Evolutionary conservation across 2,797 vertebrate species (phyloP).

Genomic region (Periophthalmus magnuspinnatus): DNA sequence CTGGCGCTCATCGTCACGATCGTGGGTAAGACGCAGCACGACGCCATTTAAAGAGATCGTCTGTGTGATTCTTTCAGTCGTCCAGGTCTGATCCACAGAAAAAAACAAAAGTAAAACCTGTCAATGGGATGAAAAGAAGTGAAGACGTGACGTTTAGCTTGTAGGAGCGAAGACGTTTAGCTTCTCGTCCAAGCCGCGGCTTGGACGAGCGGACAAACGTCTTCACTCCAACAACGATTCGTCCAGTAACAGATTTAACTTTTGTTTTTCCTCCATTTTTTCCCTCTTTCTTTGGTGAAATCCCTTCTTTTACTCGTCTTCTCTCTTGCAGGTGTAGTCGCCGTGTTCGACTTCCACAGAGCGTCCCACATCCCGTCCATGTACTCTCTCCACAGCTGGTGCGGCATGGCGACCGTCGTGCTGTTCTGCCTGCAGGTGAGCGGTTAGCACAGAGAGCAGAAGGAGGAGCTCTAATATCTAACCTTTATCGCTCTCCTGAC

Average conservation of each 20-base stretch:
- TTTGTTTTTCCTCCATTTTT: neutral
- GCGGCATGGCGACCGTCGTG: constrained; percentile 80
- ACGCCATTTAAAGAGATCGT: neutral
- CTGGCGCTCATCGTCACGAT: constrained; percentile 84
- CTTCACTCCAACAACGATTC: too few species aligned
- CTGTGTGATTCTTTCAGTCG: too few species aligned
- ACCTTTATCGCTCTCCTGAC: too few species aligned
- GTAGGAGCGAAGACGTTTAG: too few species aligned
- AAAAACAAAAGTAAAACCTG: too few species aligned
- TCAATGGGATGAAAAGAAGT: too few species aligned
- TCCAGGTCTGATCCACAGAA: too few species aligned
- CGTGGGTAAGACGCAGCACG: constrained; percentile 84
- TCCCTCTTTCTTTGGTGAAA: neutral
- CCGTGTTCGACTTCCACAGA: constrained; percentile 87
- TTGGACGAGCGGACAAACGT: too few species aligned
- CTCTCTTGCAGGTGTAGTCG: constrained; percentile 77
- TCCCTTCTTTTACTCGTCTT: neutral
- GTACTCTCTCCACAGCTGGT: constrained; percentile 97
- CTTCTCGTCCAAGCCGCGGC: too few species aligned
- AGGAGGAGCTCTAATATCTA: too few species aligned
- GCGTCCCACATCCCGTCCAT: constrained; percentile 76
- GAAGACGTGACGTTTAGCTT: too few species aligned
- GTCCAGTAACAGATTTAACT: too few species aligned
- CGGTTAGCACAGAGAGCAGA: neutral
- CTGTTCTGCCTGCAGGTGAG: constrained; percentile 89